A percentile compares a stretch with the other conserved stretches of the same genome.
Conservation (phyloP, 1,140 invertebrate genomes). For the Mya arenaria region DNA sequence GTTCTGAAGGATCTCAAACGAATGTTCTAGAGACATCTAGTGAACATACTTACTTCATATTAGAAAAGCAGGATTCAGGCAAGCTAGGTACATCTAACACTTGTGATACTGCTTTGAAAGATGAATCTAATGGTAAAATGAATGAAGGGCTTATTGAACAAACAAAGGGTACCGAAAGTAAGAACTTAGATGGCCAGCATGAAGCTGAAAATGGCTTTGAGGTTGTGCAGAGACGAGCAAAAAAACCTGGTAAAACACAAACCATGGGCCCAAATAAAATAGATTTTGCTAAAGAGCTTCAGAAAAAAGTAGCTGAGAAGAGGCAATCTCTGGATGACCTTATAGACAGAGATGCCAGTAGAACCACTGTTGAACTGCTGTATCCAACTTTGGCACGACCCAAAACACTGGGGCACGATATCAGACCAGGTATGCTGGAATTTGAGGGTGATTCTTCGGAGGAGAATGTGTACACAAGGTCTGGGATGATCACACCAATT, state of each 20-base stretch:
- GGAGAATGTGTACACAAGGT: slow-evolving; percentile 36
- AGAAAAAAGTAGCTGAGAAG: background rate
- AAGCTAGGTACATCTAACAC: background rate
- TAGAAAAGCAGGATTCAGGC: slow-evolving; percentile 30
- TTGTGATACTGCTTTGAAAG: background rate
- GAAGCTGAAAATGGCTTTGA: background rate
- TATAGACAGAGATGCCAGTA: slow-evolving; percentile 17
- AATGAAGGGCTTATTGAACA: background rate
- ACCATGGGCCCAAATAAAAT: no score
- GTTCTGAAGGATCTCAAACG: no score
- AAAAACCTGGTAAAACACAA: no score
- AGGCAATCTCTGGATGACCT: slow-evolving; percentile 37
- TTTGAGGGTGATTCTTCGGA: slow-evolving; percentile 3
- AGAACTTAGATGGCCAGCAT: background rate
- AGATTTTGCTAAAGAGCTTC: no score
- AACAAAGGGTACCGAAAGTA: background rate
- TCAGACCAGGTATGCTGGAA: background rate
- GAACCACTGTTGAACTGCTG: slow-evolving; percentile 7
- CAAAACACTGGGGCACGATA: background rate
- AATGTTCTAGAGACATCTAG: slow-evolving; percentile 18
- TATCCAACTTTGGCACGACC: slow-evolving; percentile 37
- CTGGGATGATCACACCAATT: slow-evolving; percentile 20
- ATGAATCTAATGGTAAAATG: background rate
- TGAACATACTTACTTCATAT: slow-evolving; percentile 41
- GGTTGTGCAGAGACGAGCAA: background rate